These are phyloP conservation scores for Eulimnadia texana DNA, from an alignment of 1,140 invertebrate species.

Conservation along the genomic window DNA sequence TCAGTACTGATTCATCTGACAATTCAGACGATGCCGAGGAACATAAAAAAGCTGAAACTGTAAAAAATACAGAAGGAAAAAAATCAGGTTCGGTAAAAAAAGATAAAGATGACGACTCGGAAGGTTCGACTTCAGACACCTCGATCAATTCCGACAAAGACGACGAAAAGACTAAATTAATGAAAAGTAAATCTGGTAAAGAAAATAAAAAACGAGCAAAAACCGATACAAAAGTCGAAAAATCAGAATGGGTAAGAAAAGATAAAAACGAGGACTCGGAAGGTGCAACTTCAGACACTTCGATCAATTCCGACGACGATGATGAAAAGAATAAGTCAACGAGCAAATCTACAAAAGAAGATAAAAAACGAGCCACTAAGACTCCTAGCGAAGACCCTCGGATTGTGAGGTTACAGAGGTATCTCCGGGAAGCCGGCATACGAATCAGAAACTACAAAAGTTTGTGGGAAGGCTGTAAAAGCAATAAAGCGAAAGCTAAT, in stretches of 20 bases:
- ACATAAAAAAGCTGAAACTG: no score
- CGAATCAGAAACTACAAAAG: conserved; percentile 3
- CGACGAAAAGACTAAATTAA: no score
- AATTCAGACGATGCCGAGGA: no score
- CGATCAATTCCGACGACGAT: background rate
- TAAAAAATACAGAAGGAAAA: no score
- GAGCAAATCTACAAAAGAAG: background rate
- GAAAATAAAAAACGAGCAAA: no score
- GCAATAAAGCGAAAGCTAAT: background rate
- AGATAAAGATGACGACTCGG: no score
- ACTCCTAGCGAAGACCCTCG: background rate
- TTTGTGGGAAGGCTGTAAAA: conserved; percentile 8
- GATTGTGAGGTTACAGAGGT: background rate
- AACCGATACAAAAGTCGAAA: no score
- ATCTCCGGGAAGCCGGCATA: conserved; percentile 8
- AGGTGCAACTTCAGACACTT: background rate
- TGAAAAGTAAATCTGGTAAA: no score
- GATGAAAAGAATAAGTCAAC: background rate
- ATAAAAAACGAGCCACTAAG: background rate
- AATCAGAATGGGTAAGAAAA: background rate
- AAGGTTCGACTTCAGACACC: no score
- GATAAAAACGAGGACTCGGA: background rate
- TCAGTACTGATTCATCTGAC: no score
- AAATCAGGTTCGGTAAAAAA: no score
- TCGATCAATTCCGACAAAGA: no score